Percentiles rank a stretch among this genome's conserved stretches.
Evolutionary conservation across 92 coral and sea anemone genomes (phyloP).

Genomic region (Actinostola sp.): DNA sequence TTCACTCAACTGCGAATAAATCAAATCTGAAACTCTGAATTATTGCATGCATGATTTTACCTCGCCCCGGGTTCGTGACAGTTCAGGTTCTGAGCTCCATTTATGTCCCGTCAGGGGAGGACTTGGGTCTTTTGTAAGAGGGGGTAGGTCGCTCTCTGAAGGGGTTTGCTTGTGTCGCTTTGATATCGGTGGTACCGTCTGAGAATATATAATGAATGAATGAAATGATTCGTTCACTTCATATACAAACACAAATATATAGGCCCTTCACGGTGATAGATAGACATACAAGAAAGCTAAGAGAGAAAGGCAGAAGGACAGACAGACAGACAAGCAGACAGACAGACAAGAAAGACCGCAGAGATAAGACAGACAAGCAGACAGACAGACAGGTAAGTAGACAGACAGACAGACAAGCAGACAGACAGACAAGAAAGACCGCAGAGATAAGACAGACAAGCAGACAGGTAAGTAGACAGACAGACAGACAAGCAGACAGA

Average conservation of each 20-base stretch:
- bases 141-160: constrained; percentile 49
- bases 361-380: no score
- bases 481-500: background rate
- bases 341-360: no score
- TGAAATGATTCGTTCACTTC: background rate
- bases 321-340: no score
- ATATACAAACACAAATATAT: background rate
- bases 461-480: background rate
- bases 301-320: background rate
- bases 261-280: background rate
- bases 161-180: constrained; percentile 42
- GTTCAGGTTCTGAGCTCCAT: constrained; percentile 53
- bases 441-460: background rate
- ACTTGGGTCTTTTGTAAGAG: constrained; percentile 29
- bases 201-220: background rate
- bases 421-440: no score
- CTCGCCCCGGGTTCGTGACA: constrained; percentile 34
- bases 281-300: background rate
- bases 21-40: no score
- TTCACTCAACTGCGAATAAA: no score
- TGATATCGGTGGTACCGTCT: constrained; percentile 47
- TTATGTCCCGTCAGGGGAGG: constrained; percentile 51
- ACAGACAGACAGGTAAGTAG: no score
- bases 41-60: no score
- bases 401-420: background rate